Conservation (phyloP, 2,113 vertebrate species). For the Tiliqua scincoides region DNA sequence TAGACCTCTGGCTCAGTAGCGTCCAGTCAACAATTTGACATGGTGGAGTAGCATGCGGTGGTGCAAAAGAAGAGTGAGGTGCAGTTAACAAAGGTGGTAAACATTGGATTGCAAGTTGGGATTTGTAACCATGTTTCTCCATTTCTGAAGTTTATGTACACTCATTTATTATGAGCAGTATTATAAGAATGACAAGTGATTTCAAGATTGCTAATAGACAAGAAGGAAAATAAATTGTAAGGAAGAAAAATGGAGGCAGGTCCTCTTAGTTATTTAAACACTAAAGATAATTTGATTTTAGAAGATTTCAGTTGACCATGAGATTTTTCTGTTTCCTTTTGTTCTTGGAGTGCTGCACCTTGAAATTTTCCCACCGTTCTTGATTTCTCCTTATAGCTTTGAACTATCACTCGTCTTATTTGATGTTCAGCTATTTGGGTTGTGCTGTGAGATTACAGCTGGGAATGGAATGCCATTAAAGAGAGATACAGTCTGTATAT, state of each 20-base stretch:
- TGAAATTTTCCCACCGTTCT: slow-evolving; percentile 49
- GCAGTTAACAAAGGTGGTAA: too few relatives aligned
- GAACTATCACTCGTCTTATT: slow-evolving; percentile 55
- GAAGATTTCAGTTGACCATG: not conserved
- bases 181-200: too few relatives aligned
- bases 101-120: too few relatives aligned
- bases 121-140: too few relatives aligned
- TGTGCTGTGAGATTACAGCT: slow-evolving; percentile 61
- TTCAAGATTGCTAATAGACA: too few relatives aligned
- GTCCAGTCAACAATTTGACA: too few relatives aligned
- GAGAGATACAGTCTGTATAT: slow-evolving; percentile 64
- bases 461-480: slow-evolving; percentile 68
- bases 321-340: slow-evolving; percentile 18
- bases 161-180: too few relatives aligned
- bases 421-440: slow-evolving; percentile 68
- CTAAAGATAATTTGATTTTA: not conserved
- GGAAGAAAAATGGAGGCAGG: not conserved
- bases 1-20: too few relatives aligned
- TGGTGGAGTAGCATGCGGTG: too few relatives aligned
- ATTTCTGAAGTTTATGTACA: too few relatives aligned
- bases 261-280: not conserved
- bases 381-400: slow-evolving; percentile 26
- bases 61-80: too few relatives aligned
- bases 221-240: too few relatives aligned
- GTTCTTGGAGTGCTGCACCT: slow-evolving; percentile 38